Percentiles rank a stretch among this genome's conserved stretches.
Evolutionary conservation across 1,140 invertebrate species (phyloP).

Genomic region (Apis cerana): DNA sequence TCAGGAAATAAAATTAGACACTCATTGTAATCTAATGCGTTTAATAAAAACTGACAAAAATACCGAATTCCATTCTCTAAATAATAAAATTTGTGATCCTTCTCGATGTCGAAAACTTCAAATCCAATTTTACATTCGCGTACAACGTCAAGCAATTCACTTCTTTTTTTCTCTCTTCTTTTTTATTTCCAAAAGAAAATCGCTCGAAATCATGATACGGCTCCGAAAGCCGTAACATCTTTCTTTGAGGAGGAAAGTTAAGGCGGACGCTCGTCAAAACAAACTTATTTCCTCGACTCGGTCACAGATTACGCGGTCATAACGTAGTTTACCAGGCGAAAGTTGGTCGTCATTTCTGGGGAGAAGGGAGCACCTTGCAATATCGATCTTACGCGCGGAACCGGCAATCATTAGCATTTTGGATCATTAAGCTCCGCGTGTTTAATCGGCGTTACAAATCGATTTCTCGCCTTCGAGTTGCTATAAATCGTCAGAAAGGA

Average conservation of each 20-base stretch:
- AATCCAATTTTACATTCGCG: too few species aligned
- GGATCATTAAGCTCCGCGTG: background rate
- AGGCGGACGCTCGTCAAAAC: background rate
- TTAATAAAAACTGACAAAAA: too few species aligned
- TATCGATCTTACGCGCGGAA: conserved; percentile 25
- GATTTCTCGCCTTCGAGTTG: background rate
- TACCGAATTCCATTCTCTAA: too few species aligned
- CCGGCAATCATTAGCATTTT: conserved; percentile 18
- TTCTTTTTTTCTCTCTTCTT: too few species aligned
- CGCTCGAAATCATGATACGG: too few species aligned
- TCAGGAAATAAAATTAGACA: too few species aligned
- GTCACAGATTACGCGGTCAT: conserved; percentile 12
- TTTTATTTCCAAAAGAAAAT: too few species aligned
- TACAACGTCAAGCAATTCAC: too few species aligned
- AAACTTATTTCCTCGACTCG: conserved; percentile 1
- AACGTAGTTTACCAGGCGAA: conserved; percentile 26
- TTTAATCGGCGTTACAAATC: background rate
- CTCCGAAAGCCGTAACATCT: too few species aligned
- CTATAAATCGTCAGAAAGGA: background rate
- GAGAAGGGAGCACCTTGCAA: background rate
- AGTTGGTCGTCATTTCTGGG: conserved; percentile 31
- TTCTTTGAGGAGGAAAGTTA: background rate
- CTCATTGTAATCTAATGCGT: too few species aligned
- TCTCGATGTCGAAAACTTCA: too few species aligned
- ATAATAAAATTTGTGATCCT: too few species aligned